These are phyloP conservation scores for Sebastes goodei DNA, from an alignment of 2,797 vertebrate genomes.

Conservation along the genomic window DNA sequence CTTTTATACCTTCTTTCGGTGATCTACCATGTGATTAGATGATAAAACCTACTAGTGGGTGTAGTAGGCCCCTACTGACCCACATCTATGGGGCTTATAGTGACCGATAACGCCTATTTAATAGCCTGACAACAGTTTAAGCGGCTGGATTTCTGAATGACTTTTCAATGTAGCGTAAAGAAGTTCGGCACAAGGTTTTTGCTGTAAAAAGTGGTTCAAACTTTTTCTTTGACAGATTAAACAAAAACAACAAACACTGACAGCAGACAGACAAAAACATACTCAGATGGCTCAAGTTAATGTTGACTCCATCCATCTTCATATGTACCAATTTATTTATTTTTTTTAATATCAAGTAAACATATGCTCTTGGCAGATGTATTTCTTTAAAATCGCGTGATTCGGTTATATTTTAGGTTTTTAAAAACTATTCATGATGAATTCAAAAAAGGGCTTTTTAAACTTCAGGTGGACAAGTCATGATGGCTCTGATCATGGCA, in stretches of 20 bases:
- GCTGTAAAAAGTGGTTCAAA: not conserved
- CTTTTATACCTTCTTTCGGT: no score
- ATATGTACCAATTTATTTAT: constrained; percentile 44
- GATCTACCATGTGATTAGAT: no score
- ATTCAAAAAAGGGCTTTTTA: constrained; percentile 63
- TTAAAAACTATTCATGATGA: constrained; percentile 49
- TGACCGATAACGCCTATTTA: no score
- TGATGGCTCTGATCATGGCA: constrained; percentile 63
- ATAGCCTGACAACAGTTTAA: no score
- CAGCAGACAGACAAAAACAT: constrained; percentile 57
- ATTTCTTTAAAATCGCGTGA: constrained; percentile 20
- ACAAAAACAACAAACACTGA: constrained; percentile 60
- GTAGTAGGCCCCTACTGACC: no score
- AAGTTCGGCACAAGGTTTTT: not conserved
- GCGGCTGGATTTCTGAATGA: rapidly evolving
- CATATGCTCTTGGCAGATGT: constrained; percentile 48
- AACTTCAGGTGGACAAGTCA: constrained; percentile 61
- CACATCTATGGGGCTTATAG: no score
- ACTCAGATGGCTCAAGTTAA: constrained; percentile 55
- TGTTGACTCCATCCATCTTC: constrained; percentile 47
- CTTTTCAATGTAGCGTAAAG: not conserved
- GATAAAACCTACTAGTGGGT: no score
- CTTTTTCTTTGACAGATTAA: constrained; percentile 42
- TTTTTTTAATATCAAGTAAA: constrained; percentile 62
- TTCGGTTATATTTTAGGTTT: constrained; percentile 37